Conservation (phyloP, 2,888 invertebrate species). For the Chirona hameri region DNA sequence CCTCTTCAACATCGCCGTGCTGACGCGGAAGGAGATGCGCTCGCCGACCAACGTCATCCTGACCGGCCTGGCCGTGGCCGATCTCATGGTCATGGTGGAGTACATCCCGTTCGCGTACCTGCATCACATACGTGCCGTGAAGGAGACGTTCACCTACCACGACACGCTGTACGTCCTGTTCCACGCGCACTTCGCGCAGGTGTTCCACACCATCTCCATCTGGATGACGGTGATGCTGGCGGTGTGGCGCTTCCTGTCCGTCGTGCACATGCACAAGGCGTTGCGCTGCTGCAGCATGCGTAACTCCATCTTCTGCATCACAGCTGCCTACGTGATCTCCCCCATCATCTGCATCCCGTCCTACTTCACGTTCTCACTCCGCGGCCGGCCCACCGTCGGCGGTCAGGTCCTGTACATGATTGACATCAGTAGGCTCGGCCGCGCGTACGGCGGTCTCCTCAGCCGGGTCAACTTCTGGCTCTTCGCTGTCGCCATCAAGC, state of each 20-base stretch:
- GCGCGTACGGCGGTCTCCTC: slow-evolving; percentile 52
- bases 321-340: slow-evolving; percentile 74
- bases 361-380: slow-evolving; percentile 71
- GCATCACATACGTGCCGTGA: slow-evolving; percentile 58
- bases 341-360: slow-evolving; percentile 81
- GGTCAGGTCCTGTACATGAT: slow-evolving; percentile 60
- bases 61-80: slow-evolving; percentile 83
- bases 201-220: slow-evolving; percentile 84
- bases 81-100: slow-evolving; percentile 82
- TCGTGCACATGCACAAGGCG: slow-evolving; percentile 75
- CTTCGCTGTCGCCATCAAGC: slow-evolving; percentile 86
- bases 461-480: slow-evolving; percentile 75
- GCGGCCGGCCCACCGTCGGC: slow-evolving; percentile 27
- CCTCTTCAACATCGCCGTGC: slow-evolving; percentile 80
- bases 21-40: slow-evolving; percentile 81
- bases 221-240: slow-evolving; percentile 90
- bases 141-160: slow-evolving; percentile 56
- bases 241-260: slow-evolving; percentile 84
- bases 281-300: slow-evolving; percentile 69
- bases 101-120: slow-evolving; percentile 86
- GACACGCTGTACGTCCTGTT: slow-evolving; percentile 81
- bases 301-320: slow-evolving; percentile 69
- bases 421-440: slow-evolving; percentile 60
- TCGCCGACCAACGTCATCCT: slow-evolving; percentile 89
- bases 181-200: slow-evolving; percentile 83